A percentile compares a stretch with the other conserved stretches of the same genome.
Evolutionary conservation across 2,888 invertebrate species (phyloP).

Genomic region (Melinopterus prodromus): DNA sequence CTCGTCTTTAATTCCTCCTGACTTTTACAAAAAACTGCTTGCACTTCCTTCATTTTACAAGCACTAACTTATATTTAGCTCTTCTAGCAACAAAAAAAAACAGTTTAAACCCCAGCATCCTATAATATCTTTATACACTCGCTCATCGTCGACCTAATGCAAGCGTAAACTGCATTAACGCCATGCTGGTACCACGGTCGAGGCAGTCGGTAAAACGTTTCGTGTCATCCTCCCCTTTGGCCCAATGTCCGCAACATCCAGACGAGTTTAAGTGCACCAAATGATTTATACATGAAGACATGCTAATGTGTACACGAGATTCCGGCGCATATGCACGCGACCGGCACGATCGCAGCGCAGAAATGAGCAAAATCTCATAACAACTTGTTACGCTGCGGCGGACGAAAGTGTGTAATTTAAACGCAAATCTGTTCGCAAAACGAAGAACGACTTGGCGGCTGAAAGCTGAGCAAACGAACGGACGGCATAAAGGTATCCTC

Average conservation of each 20-base stretch:
- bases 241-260: neutral
- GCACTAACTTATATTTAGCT: no score
- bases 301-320: conserved; percentile 15
- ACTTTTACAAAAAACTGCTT: no score
- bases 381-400: conserved; percentile 34
- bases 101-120: neutral
- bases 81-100: no score
- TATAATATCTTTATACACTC: neutral
- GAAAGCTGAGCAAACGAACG: conserved; percentile 37
- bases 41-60: no score
- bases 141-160: neutral
- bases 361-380: neutral
- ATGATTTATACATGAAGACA: conserved; percentile 10
- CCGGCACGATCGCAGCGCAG: neutral
- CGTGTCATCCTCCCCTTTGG: neutral
- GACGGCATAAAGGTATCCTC: conserved; percentile 25
- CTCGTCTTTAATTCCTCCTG: no score
- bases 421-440: conserved; percentile 28
- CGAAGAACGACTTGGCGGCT: conserved; percentile 24
- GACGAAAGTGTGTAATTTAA: conserved; percentile 34
- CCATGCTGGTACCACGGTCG: conserved; percentile 8
- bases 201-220: neutral
- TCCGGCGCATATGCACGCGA: neutral
- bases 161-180: conserved; percentile 22
- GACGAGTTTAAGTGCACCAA: neutral